Base-by-base conservation (phyloP, 2,797 vertebrate species). In the Liasis olivaceus region DNA sequence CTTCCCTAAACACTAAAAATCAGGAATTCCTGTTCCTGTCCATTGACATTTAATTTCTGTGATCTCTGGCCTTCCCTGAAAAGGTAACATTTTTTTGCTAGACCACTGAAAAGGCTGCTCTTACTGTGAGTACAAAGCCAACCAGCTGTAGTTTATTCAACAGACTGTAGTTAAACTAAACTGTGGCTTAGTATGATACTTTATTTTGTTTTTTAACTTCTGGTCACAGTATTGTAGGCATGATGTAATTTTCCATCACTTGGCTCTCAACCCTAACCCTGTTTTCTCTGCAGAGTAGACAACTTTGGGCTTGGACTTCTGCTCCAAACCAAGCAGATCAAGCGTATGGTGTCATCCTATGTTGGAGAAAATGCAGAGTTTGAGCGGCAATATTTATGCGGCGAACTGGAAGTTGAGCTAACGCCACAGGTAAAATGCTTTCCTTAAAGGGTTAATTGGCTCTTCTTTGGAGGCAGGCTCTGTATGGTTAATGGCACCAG, bases 291-390 rank as follows among this genome's bases (percentile, higher is more conserved):
- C 94, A 99, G 99, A n/a, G 98, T 99, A 93, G 99, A 99, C 97
- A 98, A 99, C 97, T 99, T 99, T 92, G 99, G 99, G 91, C 97
- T 99, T 93, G 99, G 99, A 58, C 98, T 99, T 90, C 98, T 99
- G 88, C 98, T 99, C 89, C 96, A 98, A 93, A 98, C 98, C 64
- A 99, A 99, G 97, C 99, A 99, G 97, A 99, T 99, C 97, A 99
- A 99, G 94, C 98, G 99, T 56, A 99, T 99, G 99, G 95, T 99
- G 91, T 98, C 99, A 0, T 99, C 99, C 0, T 99, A 99, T 0
- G 99, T 99, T 13, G 99, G 99, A 81, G 99, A 99, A 97, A 99
- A 99, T 0, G 98, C 97, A 36, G 99, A 99, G 97, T 99, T 99
- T 97, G 99, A 99, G 95, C 98, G 99, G 22, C 99, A 99, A 91